Conservation (phyloP, 2,888 invertebrate species). For the Synergus japonicus region DNA sequence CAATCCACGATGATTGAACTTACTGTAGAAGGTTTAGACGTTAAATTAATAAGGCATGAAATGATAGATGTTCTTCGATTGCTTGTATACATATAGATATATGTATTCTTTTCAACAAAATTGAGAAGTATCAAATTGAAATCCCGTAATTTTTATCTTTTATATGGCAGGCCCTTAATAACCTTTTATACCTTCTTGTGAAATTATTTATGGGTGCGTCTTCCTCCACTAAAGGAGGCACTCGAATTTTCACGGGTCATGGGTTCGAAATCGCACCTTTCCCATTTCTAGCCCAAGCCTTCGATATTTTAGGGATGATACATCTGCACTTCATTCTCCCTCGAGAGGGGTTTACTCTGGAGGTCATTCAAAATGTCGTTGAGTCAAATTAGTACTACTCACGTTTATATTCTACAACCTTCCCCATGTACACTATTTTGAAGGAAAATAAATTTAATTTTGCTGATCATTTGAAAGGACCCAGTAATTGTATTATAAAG, state of each 20-base stretch:
- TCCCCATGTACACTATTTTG: not conserved
- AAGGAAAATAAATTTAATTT: not conserved
- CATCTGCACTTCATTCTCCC: conserved; percentile 17
- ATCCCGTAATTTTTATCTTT: not conserved
- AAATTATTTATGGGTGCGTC: conserved; percentile 24
- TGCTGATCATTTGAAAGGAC: not conserved
- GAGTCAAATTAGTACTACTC: not conserved
- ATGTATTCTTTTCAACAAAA: no score
- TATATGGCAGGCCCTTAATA: not conserved
- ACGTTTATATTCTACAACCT: not conserved
- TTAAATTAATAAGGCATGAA: not conserved
- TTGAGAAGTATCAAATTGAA: conserved; percentile 19
- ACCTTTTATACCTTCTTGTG: conserved; percentile 8
- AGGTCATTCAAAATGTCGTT: conserved; percentile 7
- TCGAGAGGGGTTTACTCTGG: conserved; percentile 3
- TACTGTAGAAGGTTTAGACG: no score
- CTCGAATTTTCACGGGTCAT: conserved; percentile 35
- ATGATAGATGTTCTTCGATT: no score
- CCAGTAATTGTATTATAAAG: not conserved
- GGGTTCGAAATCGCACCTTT: conserved; percentile 16
- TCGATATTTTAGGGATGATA: conserved; percentile 34
- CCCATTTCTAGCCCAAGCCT: conserved; percentile 18
- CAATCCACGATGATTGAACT: no score
- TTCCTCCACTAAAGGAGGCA: conserved; percentile 5
- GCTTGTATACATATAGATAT: no score